phyloP scores from a whole-genome alignment of 2,797 vertebrate genomes.

The Podargus strigoides region DNA sequence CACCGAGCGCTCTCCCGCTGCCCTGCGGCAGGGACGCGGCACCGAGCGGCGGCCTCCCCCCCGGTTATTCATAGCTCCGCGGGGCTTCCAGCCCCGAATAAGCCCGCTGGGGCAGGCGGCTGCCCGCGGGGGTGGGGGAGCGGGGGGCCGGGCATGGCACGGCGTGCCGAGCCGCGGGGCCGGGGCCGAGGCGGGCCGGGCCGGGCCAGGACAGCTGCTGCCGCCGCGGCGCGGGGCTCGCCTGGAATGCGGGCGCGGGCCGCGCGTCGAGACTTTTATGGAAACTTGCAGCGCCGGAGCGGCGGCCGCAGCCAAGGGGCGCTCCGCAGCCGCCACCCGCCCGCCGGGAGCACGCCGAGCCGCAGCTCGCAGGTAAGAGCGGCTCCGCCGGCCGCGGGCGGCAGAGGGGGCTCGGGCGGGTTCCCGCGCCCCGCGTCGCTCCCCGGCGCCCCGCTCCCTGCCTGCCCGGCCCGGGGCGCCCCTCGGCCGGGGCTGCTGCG shows the following conservation, averaged over 20 bases:
- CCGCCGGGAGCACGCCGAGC: not conserved
- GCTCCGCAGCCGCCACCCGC: not conserved
- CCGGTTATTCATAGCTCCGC: conserved; percentile 13
- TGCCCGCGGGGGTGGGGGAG: not conserved
- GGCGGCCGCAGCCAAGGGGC: conserved; percentile 74
- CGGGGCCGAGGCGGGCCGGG: not conserved
- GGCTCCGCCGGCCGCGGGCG: not conserved
- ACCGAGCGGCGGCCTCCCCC: not conserved
- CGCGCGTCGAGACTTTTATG: conserved; percentile 92
- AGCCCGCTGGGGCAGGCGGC: not conserved
- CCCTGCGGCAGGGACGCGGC: not conserved
- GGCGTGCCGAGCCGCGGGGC: not conserved
- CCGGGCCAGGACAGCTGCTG: conserved; percentile 88
- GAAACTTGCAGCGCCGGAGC: conserved; percentile 77
- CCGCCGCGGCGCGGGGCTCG: conserved; percentile 84
- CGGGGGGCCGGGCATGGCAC: not conserved
- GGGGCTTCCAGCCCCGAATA: conserved; percentile 22
- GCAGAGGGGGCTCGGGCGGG: not conserved
- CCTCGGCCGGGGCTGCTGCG: not conserved
- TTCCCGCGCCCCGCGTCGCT: not conserved
- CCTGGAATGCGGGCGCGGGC: conserved; percentile 84
- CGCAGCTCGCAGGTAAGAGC: conserved; percentile 7
- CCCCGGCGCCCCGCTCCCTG: not conserved
- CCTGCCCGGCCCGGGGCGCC: not conserved
- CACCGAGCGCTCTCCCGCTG: not conserved